Evolutionary conservation across 2,888 invertebrate species (phyloP).

Genomic region (Sericinus montela): DNA sequence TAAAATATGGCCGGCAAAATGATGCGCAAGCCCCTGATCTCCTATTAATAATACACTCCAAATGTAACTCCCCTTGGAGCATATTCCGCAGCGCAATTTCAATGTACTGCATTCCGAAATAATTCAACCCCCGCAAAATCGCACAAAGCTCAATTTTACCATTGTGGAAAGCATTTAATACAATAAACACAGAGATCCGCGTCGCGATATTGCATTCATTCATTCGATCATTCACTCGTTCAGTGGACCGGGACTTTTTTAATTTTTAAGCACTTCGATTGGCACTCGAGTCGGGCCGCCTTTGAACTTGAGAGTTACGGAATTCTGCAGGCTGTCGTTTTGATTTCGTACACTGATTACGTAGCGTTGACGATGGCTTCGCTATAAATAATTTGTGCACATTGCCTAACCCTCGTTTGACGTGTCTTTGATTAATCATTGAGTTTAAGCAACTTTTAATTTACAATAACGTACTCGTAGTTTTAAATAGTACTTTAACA

Average conservation of each 20-base stretch:
- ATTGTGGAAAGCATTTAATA: constrained; percentile 60
- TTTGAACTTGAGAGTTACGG: constrained; percentile 50
- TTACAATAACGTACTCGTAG: too few species aligned
- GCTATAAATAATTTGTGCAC: constrained; percentile 26
- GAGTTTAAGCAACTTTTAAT: too few species aligned
- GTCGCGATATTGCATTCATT: constrained; percentile 57
- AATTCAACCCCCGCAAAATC: constrained; percentile 54
- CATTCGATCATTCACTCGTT: constrained; percentile 51
- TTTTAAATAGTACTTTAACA: too few species aligned
- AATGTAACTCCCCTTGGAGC: constrained; percentile 28
- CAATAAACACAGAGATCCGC: constrained; percentile 70
- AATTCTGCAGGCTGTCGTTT: constrained; percentile 29
- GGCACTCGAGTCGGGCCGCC: constrained; percentile 63
- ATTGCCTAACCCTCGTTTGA: neutral
- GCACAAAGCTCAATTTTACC: constrained; percentile 47
- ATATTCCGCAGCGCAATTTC: constrained; percentile 33
- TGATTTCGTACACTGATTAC: constrained; percentile 39
- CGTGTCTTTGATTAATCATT: neutral
- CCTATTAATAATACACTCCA: constrained; percentile 27
- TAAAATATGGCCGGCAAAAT: too few species aligned
- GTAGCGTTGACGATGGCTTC: constrained; percentile 19
- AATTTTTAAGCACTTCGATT: constrained; percentile 62
- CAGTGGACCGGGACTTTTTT: constrained; percentile 42
- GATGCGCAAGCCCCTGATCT: constrained; percentile 25
- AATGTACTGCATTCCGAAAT: constrained; percentile 36